These are phyloP conservation scores for Aleadryas rufinucha DNA, from an alignment of 2,113 vertebrate species.

Conservation along the genomic window DNA sequence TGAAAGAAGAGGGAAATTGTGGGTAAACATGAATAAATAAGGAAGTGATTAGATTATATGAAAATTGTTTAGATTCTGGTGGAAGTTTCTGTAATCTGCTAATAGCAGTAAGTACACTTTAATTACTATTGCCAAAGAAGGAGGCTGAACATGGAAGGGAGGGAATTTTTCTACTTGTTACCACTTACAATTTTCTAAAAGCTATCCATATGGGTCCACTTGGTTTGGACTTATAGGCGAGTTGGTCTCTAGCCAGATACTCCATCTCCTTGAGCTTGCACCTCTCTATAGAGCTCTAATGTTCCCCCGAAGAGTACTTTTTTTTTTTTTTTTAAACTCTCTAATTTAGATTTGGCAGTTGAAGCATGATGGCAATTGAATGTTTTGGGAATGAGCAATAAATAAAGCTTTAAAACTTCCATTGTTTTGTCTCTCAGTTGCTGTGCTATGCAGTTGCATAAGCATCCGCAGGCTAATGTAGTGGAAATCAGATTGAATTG, in stretches of 20 bases:
- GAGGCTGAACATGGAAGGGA: background rate
- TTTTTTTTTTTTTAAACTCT: slow-evolving; percentile 26
- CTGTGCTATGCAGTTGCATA: slow-evolving; percentile 58
- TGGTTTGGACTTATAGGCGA: slow-evolving; percentile 61
- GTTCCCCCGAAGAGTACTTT: slow-evolving; percentile 61
- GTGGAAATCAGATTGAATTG: slow-evolving; percentile 50
- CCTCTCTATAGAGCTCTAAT: slow-evolving; percentile 68
- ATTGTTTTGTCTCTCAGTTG: slow-evolving; percentile 67
- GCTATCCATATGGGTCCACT: slow-evolving; percentile 59
- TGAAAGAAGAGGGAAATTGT: background rate
- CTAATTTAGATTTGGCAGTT: slow-evolving; percentile 73
- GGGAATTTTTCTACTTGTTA: slow-evolving; percentile 41
- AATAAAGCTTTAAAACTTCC: slow-evolving; percentile 70
- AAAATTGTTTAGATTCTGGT: slow-evolving; percentile 37
- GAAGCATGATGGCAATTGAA: slow-evolving; percentile 56
- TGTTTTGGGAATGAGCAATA: slow-evolving; percentile 70
- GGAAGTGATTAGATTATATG: slow-evolving; percentile 25
- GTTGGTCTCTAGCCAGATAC: slow-evolving; percentile 69
- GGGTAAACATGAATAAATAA: slow-evolving; percentile 50
- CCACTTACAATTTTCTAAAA: slow-evolving; percentile 56
- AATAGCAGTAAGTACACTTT: slow-evolving; percentile 35
- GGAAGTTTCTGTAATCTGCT: slow-evolving; percentile 47
- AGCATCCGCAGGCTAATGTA: slow-evolving; percentile 50
- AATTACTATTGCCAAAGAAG: slow-evolving; percentile 52
- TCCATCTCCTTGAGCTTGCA: slow-evolving; percentile 70